These are phyloP conservation scores for Teleiodes luculella DNA, from an alignment of 2,888 invertebrate genomes.

Conservation along the genomic window DNA sequence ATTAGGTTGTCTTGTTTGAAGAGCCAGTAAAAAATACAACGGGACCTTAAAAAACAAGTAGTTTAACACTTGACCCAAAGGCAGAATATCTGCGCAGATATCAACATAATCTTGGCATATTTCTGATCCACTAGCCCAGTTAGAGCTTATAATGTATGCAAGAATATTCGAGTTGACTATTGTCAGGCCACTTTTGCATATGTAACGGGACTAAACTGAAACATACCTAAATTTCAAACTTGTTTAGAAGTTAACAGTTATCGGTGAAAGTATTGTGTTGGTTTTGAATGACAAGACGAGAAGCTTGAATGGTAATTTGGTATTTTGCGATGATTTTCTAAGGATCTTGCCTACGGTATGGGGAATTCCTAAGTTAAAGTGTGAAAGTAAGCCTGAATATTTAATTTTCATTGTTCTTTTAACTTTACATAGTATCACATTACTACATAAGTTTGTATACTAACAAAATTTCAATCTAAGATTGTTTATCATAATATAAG, in stretches of 20 bases:
- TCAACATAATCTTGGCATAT: neutral
- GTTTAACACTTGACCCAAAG: neutral
- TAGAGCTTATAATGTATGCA: conserved; percentile 18
- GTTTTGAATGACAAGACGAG: neutral
- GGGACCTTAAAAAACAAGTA: neutral
- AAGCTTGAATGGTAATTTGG: neutral
- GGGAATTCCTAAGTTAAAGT: no score
- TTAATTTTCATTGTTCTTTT: no score
- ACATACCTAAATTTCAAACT: conserved; percentile 8
- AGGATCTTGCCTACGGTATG: no score
- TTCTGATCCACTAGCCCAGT: conserved; percentile 40
- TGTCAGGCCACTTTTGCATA: conserved; percentile 35
- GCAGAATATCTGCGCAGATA: neutral
- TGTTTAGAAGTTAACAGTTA: conserved; percentile 7
- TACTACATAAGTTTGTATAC: no score
- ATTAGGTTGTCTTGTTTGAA: no score
- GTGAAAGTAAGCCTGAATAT: no score
- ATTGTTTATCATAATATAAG: no score
- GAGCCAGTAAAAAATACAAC: neutral
- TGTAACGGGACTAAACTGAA: conserved; percentile 13
- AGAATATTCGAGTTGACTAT: conserved; percentile 39
- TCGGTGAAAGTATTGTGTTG: conserved; percentile 4
- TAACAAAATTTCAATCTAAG: no score
- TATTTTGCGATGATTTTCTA: neutral
- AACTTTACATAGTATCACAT: no score